A percentile compares a stretch with the other conserved stretches of the same genome.
phyloP scores from a whole-genome alignment of 2,888 invertebrate species.

The Atrina japonica region DNA sequence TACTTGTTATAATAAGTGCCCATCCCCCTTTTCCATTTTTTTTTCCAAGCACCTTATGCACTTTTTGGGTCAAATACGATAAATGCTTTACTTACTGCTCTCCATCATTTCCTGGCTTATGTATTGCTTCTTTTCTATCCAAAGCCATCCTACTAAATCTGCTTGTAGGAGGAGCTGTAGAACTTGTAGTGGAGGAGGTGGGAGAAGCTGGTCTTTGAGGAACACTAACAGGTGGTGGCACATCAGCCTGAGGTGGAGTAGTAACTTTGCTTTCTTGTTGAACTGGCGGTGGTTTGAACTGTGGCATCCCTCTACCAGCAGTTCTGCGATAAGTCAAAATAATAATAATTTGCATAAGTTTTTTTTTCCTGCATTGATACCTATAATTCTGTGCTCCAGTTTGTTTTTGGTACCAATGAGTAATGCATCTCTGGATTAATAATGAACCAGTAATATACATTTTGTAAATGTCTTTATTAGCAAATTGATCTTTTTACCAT shows the following conservation, averaged over 20 bases:
- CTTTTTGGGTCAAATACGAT: background rate
- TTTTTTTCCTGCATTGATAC: too few relatives aligned
- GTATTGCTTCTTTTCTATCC: constrained; percentile 40
- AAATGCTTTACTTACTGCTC: constrained; percentile 52
- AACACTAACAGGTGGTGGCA: constrained; percentile 15
- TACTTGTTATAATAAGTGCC: too few relatives aligned
- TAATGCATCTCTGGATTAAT: too few relatives aligned
- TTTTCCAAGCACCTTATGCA: background rate
- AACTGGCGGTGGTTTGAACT: constrained; percentile 18
- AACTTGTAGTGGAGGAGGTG: constrained; percentile 5
- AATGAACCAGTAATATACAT: too few relatives aligned
- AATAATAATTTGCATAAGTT: too few relatives aligned
- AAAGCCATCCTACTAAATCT: constrained; percentile 32
- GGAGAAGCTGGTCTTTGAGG: constrained; percentile 2
- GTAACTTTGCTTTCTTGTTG: constrained; percentile 17
- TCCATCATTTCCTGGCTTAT: constrained; percentile 54
- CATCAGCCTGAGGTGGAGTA: constrained; percentile 1
- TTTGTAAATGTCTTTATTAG: too few relatives aligned
- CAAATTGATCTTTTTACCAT: too few relatives aligned
- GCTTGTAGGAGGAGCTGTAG: constrained; percentile 27
- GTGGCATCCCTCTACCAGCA: constrained; percentile 23
- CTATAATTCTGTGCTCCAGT: too few relatives aligned
- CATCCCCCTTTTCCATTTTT: too few relatives aligned
- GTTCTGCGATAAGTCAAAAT: background rate
- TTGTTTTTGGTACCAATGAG: too few relatives aligned